Conservation (phyloP, 2,888 invertebrate species). For the Lepeophtheirus nordmannii region DNA sequence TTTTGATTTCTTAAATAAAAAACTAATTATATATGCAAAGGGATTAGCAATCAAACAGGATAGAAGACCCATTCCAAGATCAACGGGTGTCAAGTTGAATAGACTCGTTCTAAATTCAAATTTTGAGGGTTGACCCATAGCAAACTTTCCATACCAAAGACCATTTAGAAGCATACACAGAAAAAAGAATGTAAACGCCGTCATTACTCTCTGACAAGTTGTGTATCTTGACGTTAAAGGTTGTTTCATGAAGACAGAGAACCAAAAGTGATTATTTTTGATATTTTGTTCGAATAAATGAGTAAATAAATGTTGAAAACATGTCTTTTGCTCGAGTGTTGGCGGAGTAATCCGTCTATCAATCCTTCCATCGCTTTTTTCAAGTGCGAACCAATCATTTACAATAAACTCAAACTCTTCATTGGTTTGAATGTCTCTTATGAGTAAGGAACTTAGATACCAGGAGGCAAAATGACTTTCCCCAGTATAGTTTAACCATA, state of each 20-base stretch:
- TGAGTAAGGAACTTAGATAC: conserved; percentile 36
- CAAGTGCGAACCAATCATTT: conserved; percentile 39
- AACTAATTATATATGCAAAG: conserved; percentile 35
- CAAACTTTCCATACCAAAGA: conserved; percentile 36
- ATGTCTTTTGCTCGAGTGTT: conserved; percentile 35
- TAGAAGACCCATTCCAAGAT: conserved; percentile 37
- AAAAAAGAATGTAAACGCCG: conserved; percentile 38
- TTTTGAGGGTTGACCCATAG: not conserved
- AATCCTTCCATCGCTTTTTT: conserved; percentile 40
- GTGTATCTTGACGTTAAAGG: conserved; percentile 39
- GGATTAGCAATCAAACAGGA: conserved; percentile 37
- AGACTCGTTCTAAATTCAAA: not conserved
- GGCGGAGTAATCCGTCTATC: conserved; percentile 39
- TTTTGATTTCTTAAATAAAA: conserved; percentile 35
- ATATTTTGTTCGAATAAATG: conserved; percentile 33
- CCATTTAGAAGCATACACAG: conserved; percentile 41
- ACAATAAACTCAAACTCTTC: conserved; percentile 35
- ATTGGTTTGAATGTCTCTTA: conserved; percentile 38
- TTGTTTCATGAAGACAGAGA: conserved; percentile 38
- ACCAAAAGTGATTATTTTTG: conserved; percentile 40
- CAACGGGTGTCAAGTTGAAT: conserved; percentile 11
- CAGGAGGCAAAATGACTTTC: conserved; percentile 36
- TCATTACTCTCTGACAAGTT: conserved; percentile 37
- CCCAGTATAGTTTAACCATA: conserved; percentile 41
- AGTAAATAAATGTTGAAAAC: conserved; percentile 37